Conservation (phyloP, 53 echinoderm and acorn worm genomes). For the Holothuria leucospilota region DNA sequence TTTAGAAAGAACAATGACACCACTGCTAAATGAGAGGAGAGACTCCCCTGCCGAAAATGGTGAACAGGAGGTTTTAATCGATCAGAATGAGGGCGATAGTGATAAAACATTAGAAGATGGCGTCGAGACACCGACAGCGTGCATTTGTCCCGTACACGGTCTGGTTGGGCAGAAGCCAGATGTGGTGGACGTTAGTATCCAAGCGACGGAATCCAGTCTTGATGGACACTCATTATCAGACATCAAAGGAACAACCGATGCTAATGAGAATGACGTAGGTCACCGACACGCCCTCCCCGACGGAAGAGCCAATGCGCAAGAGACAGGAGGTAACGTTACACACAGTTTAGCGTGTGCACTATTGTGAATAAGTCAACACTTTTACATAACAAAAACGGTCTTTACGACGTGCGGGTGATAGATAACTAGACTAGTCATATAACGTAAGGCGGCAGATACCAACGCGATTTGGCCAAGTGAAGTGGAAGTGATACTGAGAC, state of each 20-base stretch:
- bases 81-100: background rate
- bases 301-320: background rate
- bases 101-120: background rate
- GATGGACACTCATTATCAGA: slow-evolving; percentile 24
- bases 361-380: background rate
- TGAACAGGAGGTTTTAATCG: background rate
- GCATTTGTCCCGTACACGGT: slow-evolving; percentile 14
- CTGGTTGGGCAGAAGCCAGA: background rate
- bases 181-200: background rate
- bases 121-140: background rate
- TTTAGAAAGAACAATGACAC: background rate
- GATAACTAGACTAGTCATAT: too few relatives aligned
- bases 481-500: too few relatives aligned
- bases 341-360: slow-evolving; percentile 27
- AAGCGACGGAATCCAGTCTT: slow-evolving; percentile 7
- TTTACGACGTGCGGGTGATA: too few relatives aligned
- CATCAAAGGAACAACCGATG: slow-evolving; percentile 11
- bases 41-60: background rate
- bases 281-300: too few relatives aligned
- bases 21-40: too few relatives aligned
- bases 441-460: too few relatives aligned
- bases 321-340: slow-evolving; percentile 3
- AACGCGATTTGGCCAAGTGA: too few relatives aligned
- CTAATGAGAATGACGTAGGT: background rate
- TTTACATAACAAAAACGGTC: too few relatives aligned